These are phyloP conservation scores for Cynocephalus volans DNA, from an alignment of 2,113 vertebrate genomes.

Conservation along the genomic window DNA sequence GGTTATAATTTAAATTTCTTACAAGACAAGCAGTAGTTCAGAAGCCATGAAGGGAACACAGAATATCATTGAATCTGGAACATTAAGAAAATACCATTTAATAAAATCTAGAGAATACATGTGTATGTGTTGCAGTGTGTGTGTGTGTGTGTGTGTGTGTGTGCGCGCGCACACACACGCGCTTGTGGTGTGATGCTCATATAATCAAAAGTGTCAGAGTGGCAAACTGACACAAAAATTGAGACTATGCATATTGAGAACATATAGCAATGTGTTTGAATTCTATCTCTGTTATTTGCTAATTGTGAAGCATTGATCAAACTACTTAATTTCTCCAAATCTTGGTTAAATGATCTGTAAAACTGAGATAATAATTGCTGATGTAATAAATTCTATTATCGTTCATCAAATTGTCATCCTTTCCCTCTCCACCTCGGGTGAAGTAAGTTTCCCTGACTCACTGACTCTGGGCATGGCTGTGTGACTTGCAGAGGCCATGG, in stretches of 20 bases:
- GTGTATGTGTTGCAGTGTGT: neutral
- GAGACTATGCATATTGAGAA: neutral
- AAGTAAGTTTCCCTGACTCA: neutral
- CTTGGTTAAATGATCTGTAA: neutral
- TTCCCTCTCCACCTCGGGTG: neutral
- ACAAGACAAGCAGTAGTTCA: neutral
- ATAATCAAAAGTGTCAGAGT: neutral
- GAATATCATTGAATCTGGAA: neutral
- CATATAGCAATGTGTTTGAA: neutral
- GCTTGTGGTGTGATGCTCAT: accelerated
- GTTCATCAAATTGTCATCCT: neutral
- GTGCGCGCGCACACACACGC: too few relatives aligned
- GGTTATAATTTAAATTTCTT: conserved; percentile 12
- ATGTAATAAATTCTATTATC: neutral
- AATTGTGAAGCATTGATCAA: neutral
- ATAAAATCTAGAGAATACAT: neutral
- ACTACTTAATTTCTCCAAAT: neutral
- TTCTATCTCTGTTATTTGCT: neutral
- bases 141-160: neutral
- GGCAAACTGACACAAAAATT: neutral
- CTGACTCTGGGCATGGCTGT: neutral
- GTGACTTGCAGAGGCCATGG: neutral
- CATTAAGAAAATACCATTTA: neutral
- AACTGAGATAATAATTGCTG: neutral
- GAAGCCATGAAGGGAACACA: neutral